Conservation (phyloP, 2,888 invertebrate species). For the Aphrophora alni region DNA sequence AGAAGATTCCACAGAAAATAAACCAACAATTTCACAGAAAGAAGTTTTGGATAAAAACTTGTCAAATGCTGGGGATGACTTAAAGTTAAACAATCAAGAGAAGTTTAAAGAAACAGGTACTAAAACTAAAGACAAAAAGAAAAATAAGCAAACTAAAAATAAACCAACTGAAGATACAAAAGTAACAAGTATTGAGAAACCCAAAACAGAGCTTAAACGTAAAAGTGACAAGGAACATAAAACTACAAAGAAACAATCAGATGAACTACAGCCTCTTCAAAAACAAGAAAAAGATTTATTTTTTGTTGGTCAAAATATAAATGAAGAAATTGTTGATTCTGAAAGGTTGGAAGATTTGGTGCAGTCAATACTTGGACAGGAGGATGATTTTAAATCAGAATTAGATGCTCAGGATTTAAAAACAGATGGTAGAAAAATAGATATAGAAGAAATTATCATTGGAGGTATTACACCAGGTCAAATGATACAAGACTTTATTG, state of each 20-base stretch:
- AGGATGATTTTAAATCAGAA: not conserved
- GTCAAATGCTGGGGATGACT: not conserved
- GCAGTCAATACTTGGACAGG: not conserved
- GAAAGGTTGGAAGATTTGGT: not conserved
- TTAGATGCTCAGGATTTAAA: not conserved
- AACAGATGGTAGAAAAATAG: not conserved
- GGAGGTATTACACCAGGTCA: not conserved
- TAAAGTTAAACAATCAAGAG: slow-evolving; percentile 13
- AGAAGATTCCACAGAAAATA: too few relatives aligned
- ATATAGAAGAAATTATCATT: not conserved
- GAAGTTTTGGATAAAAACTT: too few relatives aligned
- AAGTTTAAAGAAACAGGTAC: not conserved
- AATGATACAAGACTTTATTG: not conserved
- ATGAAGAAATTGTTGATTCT: not conserved
- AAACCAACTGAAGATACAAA: not conserved
- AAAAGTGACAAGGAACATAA: not conserved
- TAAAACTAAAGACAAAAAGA: not conserved
- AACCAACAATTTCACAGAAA: too few relatives aligned
- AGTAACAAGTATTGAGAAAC: not conserved
- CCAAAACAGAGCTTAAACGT: not conserved
- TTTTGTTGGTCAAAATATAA: not conserved
- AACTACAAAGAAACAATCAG: not conserved
- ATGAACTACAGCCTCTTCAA: not conserved
- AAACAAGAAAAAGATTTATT: not conserved
- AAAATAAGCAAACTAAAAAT: not conserved